Evolutionary conservation across 2,797 vertebrate genomes (phyloP), one percentile per base, ranked within the genome.

Genomic region (Coreius guichenoti): DNA sequence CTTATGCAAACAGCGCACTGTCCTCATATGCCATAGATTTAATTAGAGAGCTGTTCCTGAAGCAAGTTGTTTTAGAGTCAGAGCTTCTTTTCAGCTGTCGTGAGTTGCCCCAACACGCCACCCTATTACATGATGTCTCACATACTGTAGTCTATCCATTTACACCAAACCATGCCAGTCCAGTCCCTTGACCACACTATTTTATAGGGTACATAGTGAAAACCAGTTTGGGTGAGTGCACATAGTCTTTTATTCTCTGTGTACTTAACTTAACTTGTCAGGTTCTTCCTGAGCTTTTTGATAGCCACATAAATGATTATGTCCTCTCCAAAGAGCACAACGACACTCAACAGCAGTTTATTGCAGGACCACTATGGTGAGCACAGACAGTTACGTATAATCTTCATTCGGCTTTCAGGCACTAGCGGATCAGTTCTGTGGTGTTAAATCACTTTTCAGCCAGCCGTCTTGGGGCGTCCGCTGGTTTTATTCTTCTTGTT

Each of bases 391-490:
- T 72, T 26, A 72, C n/a, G 3, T 36, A 2, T 23, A 45, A 61
- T 58, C 80, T 72, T 26, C 1, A 26, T 33, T 58, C 36, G 8
- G n/a, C 7, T 56, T 8, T 36, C 21, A 76, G 49, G 4, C 54
- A 78, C 33, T 26, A 61, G 54, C 8, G 16, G 36, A 75, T 75
- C 73, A 33, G 33, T 67, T 68, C 68, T 61, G 68, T 74, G 73
- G 58, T 75, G 70, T 75, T 83, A 49, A 81, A 81, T 80, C 61
- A 49, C 43, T 80, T 67, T 47, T 80, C 29, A 65, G 29, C 26
- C 45, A n/a, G 29, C 45, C 7, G 14, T 68, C 63, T 68, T 31
- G 21, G 29, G 61, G 6, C 19, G 1, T 76, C 51, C 0, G 12
- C 51, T 39, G 31, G 31, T 36, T 68, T 80, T 47, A 67, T 54